Percentiles rank a stretch among this genome's conserved stretches.
phyloP scores from a whole-genome alignment of 37 sponge, comb jelly and placozoan species.

The Spongilla lacustris region DNA sequence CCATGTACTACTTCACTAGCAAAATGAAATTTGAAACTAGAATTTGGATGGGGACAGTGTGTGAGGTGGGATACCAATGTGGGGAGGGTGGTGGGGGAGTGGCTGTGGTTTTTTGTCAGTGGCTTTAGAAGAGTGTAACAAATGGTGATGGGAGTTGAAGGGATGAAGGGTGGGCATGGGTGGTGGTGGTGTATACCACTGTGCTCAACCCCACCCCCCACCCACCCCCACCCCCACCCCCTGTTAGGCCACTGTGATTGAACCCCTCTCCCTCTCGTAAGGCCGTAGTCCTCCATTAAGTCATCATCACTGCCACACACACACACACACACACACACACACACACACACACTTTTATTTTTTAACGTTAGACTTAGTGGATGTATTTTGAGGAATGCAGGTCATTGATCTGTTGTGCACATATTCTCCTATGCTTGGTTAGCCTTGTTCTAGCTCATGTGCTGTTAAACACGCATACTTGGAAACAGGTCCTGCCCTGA shows the following conservation, averaged over 20 bases:
- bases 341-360: background rate
- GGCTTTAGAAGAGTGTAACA: no score
- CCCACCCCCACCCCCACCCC: background rate
- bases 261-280: no score
- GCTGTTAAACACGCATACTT: background rate
- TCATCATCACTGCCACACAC: background rate
- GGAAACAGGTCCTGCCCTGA: background rate
- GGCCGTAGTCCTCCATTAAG: no score
- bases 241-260: no score
- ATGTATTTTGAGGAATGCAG: background rate
- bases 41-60: no score
- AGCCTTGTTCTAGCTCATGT: slow-evolving; percentile 10
- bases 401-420: background rate
- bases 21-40: no score
- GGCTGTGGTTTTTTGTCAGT: no score
- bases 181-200: no score
- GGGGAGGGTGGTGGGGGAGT: no score
- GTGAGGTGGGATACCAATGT: no score
- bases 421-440: background rate
- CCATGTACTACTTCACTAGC: background rate
- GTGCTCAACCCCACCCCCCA: background rate
- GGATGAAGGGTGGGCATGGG: no score
- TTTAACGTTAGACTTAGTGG: background rate
- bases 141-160: no score
- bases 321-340: background rate